Evolutionary conservation across 2,113 vertebrate species (phyloP).

Genomic region (Glaucomys volans): DNA sequence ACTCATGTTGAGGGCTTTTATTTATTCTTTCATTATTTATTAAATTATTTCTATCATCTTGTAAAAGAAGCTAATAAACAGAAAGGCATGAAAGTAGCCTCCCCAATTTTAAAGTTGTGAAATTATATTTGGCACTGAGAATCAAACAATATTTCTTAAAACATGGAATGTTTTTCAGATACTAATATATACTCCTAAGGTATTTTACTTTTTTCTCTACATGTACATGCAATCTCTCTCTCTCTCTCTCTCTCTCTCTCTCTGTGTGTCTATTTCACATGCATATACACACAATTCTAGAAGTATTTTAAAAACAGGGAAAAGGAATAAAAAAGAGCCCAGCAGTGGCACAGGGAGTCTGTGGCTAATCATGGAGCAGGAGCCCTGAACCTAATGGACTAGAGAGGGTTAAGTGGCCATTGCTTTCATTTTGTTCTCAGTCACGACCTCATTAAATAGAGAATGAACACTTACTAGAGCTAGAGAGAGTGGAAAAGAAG

Average conservation of each 20-base stretch:
- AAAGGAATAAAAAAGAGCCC: background rate
- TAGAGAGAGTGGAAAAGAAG: background rate
- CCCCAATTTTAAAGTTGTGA: slow-evolving; percentile 9
- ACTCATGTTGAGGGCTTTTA: background rate
- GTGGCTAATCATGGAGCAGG: background rate
- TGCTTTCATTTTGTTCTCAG: background rate
- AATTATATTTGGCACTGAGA: slow-evolving; percentile 21
- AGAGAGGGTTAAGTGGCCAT: background rate
- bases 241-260: background rate
- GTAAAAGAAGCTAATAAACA: slow-evolving; percentile 43
- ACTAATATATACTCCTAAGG: background rate
- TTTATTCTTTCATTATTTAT: background rate
- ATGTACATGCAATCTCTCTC: rapidly evolving
- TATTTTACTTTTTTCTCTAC: background rate
- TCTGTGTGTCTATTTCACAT: background rate
- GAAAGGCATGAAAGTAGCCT: background rate
- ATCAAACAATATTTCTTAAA: slow-evolving; percentile 46
- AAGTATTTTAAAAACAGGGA: background rate
- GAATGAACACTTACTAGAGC: background rate
- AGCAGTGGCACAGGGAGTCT: background rate
- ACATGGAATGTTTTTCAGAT: background rate
- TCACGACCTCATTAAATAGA: slow-evolving; percentile 11
- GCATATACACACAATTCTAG: background rate
- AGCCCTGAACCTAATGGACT: background rate
- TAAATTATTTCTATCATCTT: background rate